Percentiles rank a stretch among this genome's conserved stretches.
These are phyloP conservation scores for Gymnobelideus leadbeateri DNA, from an alignment of 2,113 vertebrate species.

Conservation along the genomic window DNA sequence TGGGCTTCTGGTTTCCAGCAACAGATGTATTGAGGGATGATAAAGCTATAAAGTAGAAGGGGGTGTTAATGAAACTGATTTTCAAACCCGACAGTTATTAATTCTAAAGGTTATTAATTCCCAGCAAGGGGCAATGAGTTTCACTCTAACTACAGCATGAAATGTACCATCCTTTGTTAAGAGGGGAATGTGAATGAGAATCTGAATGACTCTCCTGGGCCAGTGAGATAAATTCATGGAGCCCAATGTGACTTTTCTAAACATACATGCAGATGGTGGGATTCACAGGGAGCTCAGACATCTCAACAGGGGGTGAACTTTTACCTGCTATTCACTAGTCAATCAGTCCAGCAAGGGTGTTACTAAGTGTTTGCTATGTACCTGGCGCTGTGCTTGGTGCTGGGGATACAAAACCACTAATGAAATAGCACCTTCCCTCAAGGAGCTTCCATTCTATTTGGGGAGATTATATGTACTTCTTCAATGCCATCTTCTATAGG, in stretches of 20 bases:
- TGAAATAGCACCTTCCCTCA: neutral
- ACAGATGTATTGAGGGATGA: constrained; percentile 56
- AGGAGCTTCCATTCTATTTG: neutral
- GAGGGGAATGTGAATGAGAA: constrained; percentile 43
- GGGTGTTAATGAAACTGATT: constrained; percentile 58
- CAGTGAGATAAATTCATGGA: constrained; percentile 18
- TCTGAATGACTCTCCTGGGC: constrained; percentile 41
- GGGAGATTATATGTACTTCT: neutral
- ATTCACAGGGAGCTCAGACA: neutral
- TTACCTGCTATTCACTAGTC: neutral
- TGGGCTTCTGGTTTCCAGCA: constrained; percentile 61
- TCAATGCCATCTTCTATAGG: neutral
- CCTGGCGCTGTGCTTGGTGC: neutral
- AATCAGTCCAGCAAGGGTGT: neutral
- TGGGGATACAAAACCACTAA: neutral
- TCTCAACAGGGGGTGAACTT: neutral
- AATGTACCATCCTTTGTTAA: constrained; percentile 68
- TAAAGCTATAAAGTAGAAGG: constrained; percentile 31
- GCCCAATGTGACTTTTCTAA: neutral
- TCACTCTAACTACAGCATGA: constrained; percentile 59
- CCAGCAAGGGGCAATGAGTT: constrained; percentile 58
- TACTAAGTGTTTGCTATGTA: neutral
- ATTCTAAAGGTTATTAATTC: constrained; percentile 65
- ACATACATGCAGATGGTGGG: neutral
- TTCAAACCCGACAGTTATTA: constrained; percentile 61